Evolutionary conservation across 2,113 vertebrate genomes (phyloP).

Genomic region (Illadopsis cleaveri): DNA sequence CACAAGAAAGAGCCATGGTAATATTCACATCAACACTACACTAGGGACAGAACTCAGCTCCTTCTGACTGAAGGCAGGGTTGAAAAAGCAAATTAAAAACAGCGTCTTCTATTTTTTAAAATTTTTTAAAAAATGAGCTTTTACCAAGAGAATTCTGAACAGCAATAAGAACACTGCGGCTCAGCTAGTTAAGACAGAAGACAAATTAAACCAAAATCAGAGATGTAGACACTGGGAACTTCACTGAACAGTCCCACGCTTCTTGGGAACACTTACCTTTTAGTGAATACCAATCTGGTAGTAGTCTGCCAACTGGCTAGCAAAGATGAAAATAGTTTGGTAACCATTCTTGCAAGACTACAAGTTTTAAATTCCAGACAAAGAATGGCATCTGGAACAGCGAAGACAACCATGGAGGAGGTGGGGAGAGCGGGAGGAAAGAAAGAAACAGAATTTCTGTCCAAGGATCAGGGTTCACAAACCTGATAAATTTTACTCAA

Average conservation of each 20-base stretch:
- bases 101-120: neutral
- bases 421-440: accelerated
- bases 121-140: neutral
- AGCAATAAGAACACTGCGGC: neutral
- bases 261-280: neutral
- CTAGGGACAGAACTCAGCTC: neutral
- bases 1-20: neutral
- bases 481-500: neutral
- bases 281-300: neutral
- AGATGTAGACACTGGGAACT: neutral
- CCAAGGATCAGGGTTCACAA: neutral
- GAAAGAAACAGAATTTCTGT: neutral
- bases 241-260: neutral
- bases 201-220: neutral
- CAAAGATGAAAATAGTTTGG: neutral
- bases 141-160: neutral
- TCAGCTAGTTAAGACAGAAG: neutral
- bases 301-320: neutral
- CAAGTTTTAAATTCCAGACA: neutral
- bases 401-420: accelerated
- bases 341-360: neutral
- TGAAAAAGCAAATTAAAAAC: neutral
- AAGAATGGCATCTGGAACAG: neutral
- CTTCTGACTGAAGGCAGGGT: neutral
- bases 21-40: neutral